Evolutionary conservation across 2,797 vertebrate genomes (phyloP).

Genomic region (Aeoliscus strigatus): DNA sequence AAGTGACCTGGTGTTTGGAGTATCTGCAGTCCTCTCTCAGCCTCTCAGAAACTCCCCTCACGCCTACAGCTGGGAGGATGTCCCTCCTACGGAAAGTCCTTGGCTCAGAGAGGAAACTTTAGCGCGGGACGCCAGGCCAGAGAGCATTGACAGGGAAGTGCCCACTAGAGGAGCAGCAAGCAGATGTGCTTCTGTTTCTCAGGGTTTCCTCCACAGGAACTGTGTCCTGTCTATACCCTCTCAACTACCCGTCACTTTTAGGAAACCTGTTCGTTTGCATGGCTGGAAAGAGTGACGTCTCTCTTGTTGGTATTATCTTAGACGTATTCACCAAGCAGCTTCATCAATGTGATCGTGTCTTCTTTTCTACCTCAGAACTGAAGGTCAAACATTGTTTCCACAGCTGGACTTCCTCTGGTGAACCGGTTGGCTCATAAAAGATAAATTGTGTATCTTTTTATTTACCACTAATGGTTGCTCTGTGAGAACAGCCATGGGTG

Average conservation of each 20-base stretch:
- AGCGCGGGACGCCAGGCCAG: slow-evolving; percentile 39
- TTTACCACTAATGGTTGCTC: slow-evolving; percentile 25
- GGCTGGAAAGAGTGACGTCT: neutral
- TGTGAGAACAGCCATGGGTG: too few species aligned
- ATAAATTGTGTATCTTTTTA: slow-evolving; percentile 4
- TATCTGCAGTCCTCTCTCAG: slow-evolving; percentile 15
- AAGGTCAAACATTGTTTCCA: slow-evolving; percentile 6
- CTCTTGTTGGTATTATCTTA: neutral
- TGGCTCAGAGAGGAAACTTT: slow-evolving; percentile 71
- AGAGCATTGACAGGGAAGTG: slow-evolving; percentile 67
- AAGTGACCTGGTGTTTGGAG: slow-evolving; percentile 26
- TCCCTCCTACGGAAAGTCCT: slow-evolving; percentile 71
- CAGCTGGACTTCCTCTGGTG: slow-evolving; percentile 35
- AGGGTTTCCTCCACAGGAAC: slow-evolving; percentile 68
- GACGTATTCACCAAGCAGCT: neutral
- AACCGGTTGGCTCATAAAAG: slow-evolving; percentile 14
- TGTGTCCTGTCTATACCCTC: slow-evolving; percentile 55
- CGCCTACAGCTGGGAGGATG: slow-evolving; percentile 62
- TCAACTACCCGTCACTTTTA: slow-evolving; percentile 34
- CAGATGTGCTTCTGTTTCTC: slow-evolving; percentile 73
- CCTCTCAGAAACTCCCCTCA: slow-evolving; percentile 36
- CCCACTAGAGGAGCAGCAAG: slow-evolving; percentile 51
- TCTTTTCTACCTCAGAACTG: slow-evolving; percentile 7
- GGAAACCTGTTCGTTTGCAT: slow-evolving; percentile 5
- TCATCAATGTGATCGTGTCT: too few species aligned